Conservation (phyloP, 1,140 invertebrate species). For the Hypsibius dujardini region DNA sequence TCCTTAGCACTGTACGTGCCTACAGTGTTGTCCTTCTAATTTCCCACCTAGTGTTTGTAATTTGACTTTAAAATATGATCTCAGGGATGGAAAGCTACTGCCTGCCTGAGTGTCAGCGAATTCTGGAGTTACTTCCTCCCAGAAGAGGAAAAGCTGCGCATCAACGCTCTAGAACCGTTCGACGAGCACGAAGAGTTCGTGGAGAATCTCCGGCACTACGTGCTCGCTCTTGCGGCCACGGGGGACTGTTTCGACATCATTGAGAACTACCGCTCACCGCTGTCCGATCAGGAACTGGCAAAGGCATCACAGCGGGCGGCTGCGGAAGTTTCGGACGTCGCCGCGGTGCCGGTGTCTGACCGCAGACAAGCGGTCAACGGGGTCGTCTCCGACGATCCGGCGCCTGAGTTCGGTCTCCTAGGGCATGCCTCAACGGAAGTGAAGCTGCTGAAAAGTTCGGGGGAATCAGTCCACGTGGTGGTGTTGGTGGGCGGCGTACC, state of each 20-base stretch:
- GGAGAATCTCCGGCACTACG: conserved; percentile 40
- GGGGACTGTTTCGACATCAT: conserved; percentile 18
- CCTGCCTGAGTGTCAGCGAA: conserved; percentile 33
- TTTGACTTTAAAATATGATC: conserved; percentile 23
- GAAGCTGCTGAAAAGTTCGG: neutral
- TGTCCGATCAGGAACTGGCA: neutral
- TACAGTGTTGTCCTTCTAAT: too few relatives aligned
- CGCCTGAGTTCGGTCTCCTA: neutral
- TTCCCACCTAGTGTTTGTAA: neutral
- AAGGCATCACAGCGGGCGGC: neutral
- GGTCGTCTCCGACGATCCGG: neutral
- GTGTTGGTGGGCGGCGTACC: neutral
- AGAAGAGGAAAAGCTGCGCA: conserved; percentile 29
- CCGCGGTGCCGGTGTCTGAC: neutral
- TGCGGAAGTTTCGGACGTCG: neutral
- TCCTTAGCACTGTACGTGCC: conserved; percentile 30
- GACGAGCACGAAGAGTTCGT: conserved; percentile 42
- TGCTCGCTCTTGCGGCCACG: conserved; percentile 31
- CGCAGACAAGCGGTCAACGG: neutral
- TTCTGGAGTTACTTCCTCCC: conserved; percentile 30
- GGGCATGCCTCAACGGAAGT: neutral
- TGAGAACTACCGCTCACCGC: neutral
- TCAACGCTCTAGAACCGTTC: conserved; percentile 37
- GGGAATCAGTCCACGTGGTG: conserved; percentile 1
- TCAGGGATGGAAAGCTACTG: conserved; percentile 34